Evolutionary conservation across 2,888 invertebrate species (phyloP), one percentile per base, ranked within the genome.

Genomic region (Dusona sp.): DNA sequence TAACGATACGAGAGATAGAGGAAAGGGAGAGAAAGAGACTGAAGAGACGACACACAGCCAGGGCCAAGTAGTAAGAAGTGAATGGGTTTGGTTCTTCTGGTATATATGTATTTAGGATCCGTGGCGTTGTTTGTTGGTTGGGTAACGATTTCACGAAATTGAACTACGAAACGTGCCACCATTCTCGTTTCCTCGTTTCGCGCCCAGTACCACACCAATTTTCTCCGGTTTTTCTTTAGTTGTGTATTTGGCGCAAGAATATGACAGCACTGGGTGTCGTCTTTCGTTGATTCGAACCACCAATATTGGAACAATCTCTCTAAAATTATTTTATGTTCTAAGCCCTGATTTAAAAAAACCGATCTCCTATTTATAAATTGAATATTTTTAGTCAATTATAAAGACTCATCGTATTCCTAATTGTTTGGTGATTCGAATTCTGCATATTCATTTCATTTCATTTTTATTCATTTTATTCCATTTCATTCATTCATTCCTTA

Each of bases 111-210:
- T 48, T 33, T 61, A 70, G 75, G 61, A 51, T 48, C 36, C 42
- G 68, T 29, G 89, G 89, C 88, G 91, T 91, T 90, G 90, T 91
- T 91, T 91, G 91, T 90, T 89, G 88, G 89, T 88, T 89, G 87
- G 86, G 86, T 88, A 87, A 89, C 89, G 88, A 91, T 90, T 89
- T 85, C 87, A 73, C 87, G 86, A 90, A 91, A 91, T 90, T 90
- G 90, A 87, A 88, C 88, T 85, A 61, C 85, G 83, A 73, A 87
- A 83, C 81, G 83, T 81, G 85, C 79, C 75, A 70, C 82, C 84
- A 84, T 84, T 82, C 84, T 79, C 84, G 82, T 87, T 82, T 87
- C 65, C 78, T 79, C 75, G 70, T 75, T 84, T 86, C 80, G 79
- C 82, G 51, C 82, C 57, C 67, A 64, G 54, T 81, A 70, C 73